Evolutionary conservation across 35 echinoderm and acorn worm genomes (phyloP), one percentile per base, ranked within the genome.

Genomic region (Apostichopus japonicus): DNA sequence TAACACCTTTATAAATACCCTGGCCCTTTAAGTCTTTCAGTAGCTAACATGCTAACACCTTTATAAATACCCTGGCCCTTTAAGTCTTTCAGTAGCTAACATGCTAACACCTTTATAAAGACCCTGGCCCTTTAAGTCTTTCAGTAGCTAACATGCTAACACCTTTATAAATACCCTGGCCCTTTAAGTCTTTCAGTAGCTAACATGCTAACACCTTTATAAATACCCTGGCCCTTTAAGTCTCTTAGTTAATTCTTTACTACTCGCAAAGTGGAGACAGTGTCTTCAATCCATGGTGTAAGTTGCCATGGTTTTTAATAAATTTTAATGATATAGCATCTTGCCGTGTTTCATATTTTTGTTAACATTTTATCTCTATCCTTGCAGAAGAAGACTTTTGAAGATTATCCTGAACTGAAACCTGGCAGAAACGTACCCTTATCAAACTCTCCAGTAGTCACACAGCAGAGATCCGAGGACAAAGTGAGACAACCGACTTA

Each of bases 331-430:
- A 3, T 44, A 44, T 17, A 13, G 62, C 16, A 17, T 65, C 62
- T 13, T 65, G 62, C 9, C 62, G 1, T 65, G 9, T 65, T 82
- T 53, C 44, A 82, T 14, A 55, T 16, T 53, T 10, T 8, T 44
- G 2, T 44, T n/a, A n/a, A 44, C 33, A 44, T 44, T 44, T 44
- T 44, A 44, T 44, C 33, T 44, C 0, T 44, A 44, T 44, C 54
- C 19, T 82, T 16, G 21, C 79, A 82, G 79, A 82, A 82, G 16
- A 82, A 82, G 19, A 82, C 24, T 53, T 82, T 82, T 56, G 79
- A 82, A 55, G 79, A 82, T 55, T 44, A 82, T 82, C 79, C 79
- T 1, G 79, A 82, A 10, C 54, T 82, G 79, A 82, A 54, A 44
- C 79, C 79, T 51, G 51, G 4, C 6, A 2, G 53, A 19, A 82